Percentiles rank a stretch among this genome's conserved stretches.
These are phyloP conservation scores for Notechis scutatus DNA, from an alignment of 2,113 vertebrate species.

Conservation along the genomic window DNA sequence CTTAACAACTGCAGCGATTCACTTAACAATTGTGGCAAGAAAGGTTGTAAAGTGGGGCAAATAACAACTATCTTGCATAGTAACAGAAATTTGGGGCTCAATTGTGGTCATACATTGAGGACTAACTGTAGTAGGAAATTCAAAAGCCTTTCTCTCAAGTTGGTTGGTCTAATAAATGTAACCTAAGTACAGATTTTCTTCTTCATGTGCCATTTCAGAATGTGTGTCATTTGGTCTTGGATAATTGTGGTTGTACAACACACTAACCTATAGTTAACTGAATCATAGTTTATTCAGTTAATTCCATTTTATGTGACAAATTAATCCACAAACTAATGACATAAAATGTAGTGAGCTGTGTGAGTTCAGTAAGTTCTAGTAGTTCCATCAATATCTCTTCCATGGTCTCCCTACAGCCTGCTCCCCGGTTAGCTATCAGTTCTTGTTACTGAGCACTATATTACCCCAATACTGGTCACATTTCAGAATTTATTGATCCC, in stretches of 20 bases:
- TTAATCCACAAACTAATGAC: background rate
- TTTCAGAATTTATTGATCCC: background rate
- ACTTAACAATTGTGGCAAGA: no score
- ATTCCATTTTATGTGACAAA: background rate
- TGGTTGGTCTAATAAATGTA: background rate
- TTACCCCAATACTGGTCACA: background rate
- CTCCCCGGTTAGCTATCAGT: background rate
- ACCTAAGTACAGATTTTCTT: background rate
- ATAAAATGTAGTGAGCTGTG: background rate
- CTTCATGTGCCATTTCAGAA: background rate
- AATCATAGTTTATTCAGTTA: background rate
- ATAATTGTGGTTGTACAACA: background rate
- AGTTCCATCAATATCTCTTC: background rate
- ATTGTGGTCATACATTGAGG: no score
- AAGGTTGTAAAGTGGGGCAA: no score
- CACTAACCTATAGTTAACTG: background rate
- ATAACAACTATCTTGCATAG: no score
- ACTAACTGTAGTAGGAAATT: background rate
- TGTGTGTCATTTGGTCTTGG: background rate
- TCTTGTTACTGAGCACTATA: background rate
- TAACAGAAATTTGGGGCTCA: no score
- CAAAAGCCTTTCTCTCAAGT: background rate
- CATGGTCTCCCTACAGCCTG: background rate
- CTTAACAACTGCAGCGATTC: no score
- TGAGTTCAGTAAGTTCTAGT: background rate